phyloP scores from a whole-genome alignment of 2,113 vertebrate species.

The Colaptes auratus region DNA sequence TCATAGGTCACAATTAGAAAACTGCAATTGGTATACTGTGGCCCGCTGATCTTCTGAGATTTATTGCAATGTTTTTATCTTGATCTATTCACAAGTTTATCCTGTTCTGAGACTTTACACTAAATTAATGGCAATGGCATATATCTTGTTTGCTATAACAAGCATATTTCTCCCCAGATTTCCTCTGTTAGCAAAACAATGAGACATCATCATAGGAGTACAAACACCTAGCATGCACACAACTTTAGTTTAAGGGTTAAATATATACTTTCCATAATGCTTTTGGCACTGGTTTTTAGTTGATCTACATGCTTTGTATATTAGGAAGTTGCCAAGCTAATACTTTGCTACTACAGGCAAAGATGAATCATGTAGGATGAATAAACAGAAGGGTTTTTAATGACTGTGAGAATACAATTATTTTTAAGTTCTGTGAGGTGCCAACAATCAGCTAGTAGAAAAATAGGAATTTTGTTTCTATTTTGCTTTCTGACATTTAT shows the following conservation, averaged over 20 bases:
- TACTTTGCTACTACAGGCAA: not conserved
- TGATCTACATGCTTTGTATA: not conserved
- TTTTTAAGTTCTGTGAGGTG: not conserved
- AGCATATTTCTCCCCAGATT: not conserved
- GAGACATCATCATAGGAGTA: not conserved
- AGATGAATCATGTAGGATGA: not conserved
- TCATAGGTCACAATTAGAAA: not conserved
- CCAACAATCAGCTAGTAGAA: not conserved
- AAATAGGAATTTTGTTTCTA: not conserved
- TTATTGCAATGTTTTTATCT: not conserved
- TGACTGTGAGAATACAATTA: not conserved
- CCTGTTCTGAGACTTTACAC: not conserved
- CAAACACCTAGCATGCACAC: not conserved
- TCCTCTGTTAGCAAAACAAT: not conserved
- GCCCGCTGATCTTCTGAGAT: not conserved
- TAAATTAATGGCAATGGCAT: fast-evolving
- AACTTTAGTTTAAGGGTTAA: not conserved
- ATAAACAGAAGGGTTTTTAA: not conserved
- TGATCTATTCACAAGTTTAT: not conserved
- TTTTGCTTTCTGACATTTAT: not conserved
- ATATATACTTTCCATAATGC: not conserved
- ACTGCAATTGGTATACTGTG: not conserved
- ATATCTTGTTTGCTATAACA: not conserved
- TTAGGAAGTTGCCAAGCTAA: not conserved
- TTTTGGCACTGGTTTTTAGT: not conserved